Base-by-base conservation (phyloP, 2,113 vertebrate genomes). In the Corythaeola cristata region DNA sequence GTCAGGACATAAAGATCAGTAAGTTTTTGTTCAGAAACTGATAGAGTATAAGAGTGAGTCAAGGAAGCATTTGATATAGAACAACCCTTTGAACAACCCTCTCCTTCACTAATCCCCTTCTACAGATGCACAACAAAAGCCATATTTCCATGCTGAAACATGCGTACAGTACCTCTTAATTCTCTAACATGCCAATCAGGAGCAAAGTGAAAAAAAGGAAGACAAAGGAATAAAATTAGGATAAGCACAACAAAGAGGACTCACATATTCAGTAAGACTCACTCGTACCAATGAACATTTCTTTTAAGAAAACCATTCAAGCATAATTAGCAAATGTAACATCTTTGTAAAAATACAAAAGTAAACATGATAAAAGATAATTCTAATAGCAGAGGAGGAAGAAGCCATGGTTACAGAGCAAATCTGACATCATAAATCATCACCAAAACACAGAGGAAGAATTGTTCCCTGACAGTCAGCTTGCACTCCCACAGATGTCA, bases 121-220 rank as follows among this genome's bases (percentile, higher is more conserved):
- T 93, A 67, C 26, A 81, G 88, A 89, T 83, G 73, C n/a, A 94
- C 33, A 95, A 86, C 26, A 83, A 91, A 89, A 89, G 87, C 81
- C 6, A 0, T 73, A 96, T 89, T 95, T 81, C 92, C 96, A 97
- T 91, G 89, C 94, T 22, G 26, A 97, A 97, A 93, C 96, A 96
- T 97, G 96, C 97, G 96, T 96, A 96, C 97, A 97, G 97, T 97
- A 98, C 97, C 96, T 98, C 96, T 96, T 75, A 55, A 84, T 95
- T 97, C 96, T 97, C 96, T 96, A 97, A 96, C 91, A 93, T 96
- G 97, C 87, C 97, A 95, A 85, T 74, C 90, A 96, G 97, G 64
- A 96, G 95, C 95, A 95, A 95, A 94, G 93, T 85, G 89, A 74
- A 90, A 95, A 39, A 97, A 95, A 92, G 89, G 95, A 94, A 97